Percentiles rank a stretch among this genome's conserved stretches.
phyloP scores from a whole-genome alignment of 2,888 invertebrate species.

The Helobdella robusta region DNA sequence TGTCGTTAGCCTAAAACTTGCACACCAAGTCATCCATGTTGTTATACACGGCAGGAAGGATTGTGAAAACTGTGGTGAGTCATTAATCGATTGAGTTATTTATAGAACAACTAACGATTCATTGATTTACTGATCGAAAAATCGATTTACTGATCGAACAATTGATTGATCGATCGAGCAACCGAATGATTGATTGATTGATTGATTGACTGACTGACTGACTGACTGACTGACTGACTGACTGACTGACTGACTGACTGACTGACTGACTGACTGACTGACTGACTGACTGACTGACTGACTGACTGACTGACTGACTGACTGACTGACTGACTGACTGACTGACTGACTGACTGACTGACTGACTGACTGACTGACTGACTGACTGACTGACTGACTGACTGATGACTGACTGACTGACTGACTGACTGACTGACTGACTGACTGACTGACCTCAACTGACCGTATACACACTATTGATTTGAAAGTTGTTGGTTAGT shows the following conservation, averaged over 20 bases:
- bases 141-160: background rate
- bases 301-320: background rate
- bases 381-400: conserved; percentile 4
- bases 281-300: conserved; percentile 4
- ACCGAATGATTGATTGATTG: no score
- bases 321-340: conserved; percentile 1
- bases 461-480: no score
- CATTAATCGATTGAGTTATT: no score
- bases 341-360: conserved; percentile 4
- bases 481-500: no score
- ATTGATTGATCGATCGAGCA: no score
- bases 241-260: conserved; percentile 4
- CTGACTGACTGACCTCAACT: conserved; percentile 4
- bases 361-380: conserved; percentile 4
- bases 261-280: conserved; percentile 4
- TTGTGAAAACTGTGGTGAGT: no score
- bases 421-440: conserved; percentile 4
- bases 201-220: no score
- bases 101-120: no score
- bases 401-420: no score
- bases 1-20: no score
- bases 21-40: no score
- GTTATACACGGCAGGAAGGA: no score
- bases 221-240: conserved; percentile 4
- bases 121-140: background rate